Evolutionary conservation across 2,888 invertebrate species (phyloP), one percentile per base, ranked within the genome.

Genomic region (Melolontha melolontha): DNA sequence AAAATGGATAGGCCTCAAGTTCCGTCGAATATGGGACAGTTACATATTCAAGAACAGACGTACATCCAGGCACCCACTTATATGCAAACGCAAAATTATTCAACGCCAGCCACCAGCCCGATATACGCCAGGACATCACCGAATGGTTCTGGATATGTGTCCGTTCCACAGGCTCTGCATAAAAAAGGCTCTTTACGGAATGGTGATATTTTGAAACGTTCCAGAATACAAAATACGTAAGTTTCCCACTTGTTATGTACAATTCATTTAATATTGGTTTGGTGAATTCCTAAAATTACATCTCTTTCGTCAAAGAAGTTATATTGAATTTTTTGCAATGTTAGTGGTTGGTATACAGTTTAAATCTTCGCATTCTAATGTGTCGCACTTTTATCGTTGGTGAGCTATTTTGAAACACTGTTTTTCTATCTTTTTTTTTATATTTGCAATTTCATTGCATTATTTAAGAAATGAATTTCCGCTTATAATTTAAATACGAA

Each of bases 211-310:
- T 82, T 89, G 74, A 90, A 91, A 79, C 85, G 90, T 71, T 88
- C 89, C 74, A 84, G 90, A 78, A 87, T 89, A 73, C 90, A 90
- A 82, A 87, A 87, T 75, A 89, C 88, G 89, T 90, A 85, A 88
- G 89, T 88, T 63, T 1, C 27, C 0, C 12, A 51, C 17, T 6
- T 16, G 17, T 17, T 22, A 8, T n/a, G 6, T 17, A 22, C 16
- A 22, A 11, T 17, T 49, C n/a, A 22, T 49, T 49, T 7, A 22
- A 22, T 22, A 22, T 22, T 22, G 2, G 22, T 22, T 4, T 22
- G 22, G 1, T 22, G 22, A 22, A 22, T 1, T 22, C 10, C 2
- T 41, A 41, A 41, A 10, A n/a, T 41, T 41, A 5, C 1, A 41
- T 41, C 5, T 41, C 41, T 1, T 10, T 41, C n/a, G n/a, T n/a